A percentile compares a stretch with the other conserved stretches of the same genome.
phyloP scores from a whole-genome alignment of 2,797 vertebrate species.

The Thaleichthys pacificus region DNA sequence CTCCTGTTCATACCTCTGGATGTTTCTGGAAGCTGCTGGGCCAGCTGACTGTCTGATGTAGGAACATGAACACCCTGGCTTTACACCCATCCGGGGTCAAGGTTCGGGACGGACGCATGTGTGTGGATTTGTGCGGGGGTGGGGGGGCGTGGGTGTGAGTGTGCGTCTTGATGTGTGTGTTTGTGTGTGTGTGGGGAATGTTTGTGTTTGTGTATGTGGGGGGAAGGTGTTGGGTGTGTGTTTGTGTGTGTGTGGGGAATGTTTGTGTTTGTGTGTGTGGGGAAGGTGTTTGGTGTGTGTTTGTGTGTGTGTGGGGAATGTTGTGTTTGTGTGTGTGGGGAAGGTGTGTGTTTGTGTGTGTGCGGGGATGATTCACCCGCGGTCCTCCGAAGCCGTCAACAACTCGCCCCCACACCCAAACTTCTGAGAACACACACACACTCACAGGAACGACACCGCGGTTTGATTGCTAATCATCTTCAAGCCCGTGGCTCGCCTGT shows the following conservation, averaged over 20 bases:
- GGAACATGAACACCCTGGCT: background rate
- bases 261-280: background rate
- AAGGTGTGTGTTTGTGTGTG: no score
- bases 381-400: background rate
- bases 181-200: background rate
- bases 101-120: background rate
- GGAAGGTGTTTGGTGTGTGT: no score
- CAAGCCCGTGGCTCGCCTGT: slow-evolving; percentile 49
- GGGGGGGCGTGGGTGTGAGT: slow-evolving; percentile 11
- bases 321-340: background rate
- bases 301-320: no score
- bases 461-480: slow-evolving; percentile 62
- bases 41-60: background rate
- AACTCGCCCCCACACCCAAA: background rate
- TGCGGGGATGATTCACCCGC: no score
- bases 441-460: slow-evolving; percentile 22
- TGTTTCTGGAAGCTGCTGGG: background rate
- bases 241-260: background rate
- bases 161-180: background rate
- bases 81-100: no score
- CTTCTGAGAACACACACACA: background rate
- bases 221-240: background rate
- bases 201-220: background rate
- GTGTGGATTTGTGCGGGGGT: slow-evolving; percentile 12
- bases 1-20: no score